phyloP scores from a whole-genome alignment of 2,797 vertebrate genomes.

The Sternarchorhynchus goeldii region DNA sequence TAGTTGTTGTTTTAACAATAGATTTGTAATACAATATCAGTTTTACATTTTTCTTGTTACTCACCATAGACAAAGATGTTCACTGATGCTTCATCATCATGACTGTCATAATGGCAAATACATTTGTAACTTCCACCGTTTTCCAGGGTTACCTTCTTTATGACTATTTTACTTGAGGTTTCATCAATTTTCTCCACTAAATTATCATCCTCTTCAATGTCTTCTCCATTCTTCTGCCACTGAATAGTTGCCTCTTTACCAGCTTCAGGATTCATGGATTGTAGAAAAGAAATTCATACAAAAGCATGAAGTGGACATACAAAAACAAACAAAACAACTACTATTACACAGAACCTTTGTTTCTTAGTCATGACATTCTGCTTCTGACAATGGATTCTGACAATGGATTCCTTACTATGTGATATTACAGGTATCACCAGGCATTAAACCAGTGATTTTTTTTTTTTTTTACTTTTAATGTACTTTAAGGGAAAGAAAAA shows the following conservation, averaged over 20 bases:
- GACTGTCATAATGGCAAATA: constrained; percentile 26
- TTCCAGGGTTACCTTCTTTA: constrained; percentile 50
- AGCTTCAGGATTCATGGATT: constrained; percentile 49
- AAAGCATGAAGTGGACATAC: neutral
- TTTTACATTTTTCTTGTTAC: neutral
- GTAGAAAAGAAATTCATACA: neutral
- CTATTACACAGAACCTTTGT: too few species aligned
- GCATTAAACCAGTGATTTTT: too few species aligned
- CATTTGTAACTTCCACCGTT: constrained; percentile 70
- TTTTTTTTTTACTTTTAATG: too few species aligned
- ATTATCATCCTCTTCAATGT: constrained; percentile 43
- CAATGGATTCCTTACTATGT: too few species aligned
- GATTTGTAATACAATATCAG: too few species aligned
- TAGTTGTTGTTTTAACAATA: too few species aligned
- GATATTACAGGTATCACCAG: too few species aligned
- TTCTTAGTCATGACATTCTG: too few species aligned
- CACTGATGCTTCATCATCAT: fast-evolving
- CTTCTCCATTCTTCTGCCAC: constrained; percentile 67
- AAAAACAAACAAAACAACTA: too few species aligned
- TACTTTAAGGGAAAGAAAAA: neutral
- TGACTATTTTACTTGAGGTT: constrained; percentile 57
- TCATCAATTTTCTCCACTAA: constrained; percentile 61
- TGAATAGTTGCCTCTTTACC: constrained; percentile 64
- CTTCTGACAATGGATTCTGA: too few species aligned
- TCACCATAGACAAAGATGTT: constrained; percentile 70